phyloP scores from a whole-genome alignment of 2,888 invertebrate species.

The Drosophila fungiperda region DNA sequence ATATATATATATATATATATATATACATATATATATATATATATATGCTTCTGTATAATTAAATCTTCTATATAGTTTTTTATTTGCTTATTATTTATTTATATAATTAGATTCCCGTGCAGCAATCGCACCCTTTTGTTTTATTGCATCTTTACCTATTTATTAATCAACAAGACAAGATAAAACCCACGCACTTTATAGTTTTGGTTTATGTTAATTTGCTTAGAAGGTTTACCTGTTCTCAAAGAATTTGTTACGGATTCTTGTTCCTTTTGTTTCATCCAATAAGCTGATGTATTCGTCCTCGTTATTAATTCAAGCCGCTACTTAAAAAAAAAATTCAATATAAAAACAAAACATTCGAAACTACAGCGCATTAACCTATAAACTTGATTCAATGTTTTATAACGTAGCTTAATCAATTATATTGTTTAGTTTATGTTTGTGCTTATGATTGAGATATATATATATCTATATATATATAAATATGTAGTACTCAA shows the following conservation, averaged over 20 bases:
- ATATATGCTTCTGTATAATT: conserved; percentile 25
- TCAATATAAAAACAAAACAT: conserved; percentile 53
- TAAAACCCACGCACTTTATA: conserved; percentile 52
- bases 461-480: conserved; percentile 11
- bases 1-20: conserved; percentile 24
- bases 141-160: conserved; percentile 71
- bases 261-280: not conserved
- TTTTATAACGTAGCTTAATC: conserved; percentile 47
- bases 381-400: conserved; percentile 49
- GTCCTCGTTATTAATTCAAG: conserved; percentile 25
- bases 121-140: conserved; percentile 30
- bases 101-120: conserved; percentile 30
- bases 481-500: not conserved
- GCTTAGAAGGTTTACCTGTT: conserved; percentile 14
- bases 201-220: conserved; percentile 17
- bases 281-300: conserved; percentile 4
- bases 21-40: conserved; percentile 3
- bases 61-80: conserved; percentile 49
- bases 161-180: conserved; percentile 81
- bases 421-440: conserved; percentile 25
- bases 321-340: conserved; percentile 63
- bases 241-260: conserved; percentile 27
- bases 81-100: conserved; percentile 16
- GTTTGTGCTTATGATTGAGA: conserved; percentile 23
- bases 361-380: conserved; percentile 68